phyloP scores from a whole-genome alignment of 2,888 invertebrate genomes.

The Cryptus viduatorius region DNA sequence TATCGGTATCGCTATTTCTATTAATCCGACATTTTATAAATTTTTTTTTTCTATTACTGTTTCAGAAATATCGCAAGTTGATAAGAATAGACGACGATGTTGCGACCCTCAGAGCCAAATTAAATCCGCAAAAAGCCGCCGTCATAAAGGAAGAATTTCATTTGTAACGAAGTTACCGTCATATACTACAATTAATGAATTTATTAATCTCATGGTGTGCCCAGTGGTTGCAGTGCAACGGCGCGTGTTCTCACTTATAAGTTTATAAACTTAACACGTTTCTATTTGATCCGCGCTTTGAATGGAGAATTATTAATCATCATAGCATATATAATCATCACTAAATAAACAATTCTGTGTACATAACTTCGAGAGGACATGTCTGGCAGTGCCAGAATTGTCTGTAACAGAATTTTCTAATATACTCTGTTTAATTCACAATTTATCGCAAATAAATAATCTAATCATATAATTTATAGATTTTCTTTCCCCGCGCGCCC shows the following conservation, averaged over 20 bases:
- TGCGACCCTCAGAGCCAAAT: constrained; percentile 90
- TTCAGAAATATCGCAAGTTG: constrained; percentile 93
- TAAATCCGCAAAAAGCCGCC: constrained; percentile 84
- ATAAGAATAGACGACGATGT: constrained; percentile 94
- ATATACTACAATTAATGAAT: constrained; percentile 27
- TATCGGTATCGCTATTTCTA: not conserved
- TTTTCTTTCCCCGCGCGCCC: too few relatives aligned
- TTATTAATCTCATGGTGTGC: constrained; percentile 37
- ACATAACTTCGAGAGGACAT: constrained; percentile 7
- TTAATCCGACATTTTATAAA: not conserved
- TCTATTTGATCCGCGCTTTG: not conserved
- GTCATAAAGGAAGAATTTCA: constrained; percentile 76
- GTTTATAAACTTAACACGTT: constrained; percentile 28
- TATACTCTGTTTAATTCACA: constrained; percentile 25
- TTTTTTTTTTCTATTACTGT: not conserved
- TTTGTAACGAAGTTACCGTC: constrained; percentile 62
- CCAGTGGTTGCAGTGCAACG: constrained; percentile 58
- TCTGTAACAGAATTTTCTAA: constrained; percentile 22
- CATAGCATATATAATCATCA: not conserved
- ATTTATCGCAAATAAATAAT: constrained; percentile 31
- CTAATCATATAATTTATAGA: not conserved
- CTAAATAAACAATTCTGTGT: constrained; percentile 27
- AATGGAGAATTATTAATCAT: constrained; percentile 20
- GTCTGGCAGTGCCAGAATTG: constrained; percentile 8
- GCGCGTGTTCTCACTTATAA: constrained; percentile 49